phyloP scores from a whole-genome alignment of 2,888 invertebrate species.

The Tuta absoluta region DNA sequence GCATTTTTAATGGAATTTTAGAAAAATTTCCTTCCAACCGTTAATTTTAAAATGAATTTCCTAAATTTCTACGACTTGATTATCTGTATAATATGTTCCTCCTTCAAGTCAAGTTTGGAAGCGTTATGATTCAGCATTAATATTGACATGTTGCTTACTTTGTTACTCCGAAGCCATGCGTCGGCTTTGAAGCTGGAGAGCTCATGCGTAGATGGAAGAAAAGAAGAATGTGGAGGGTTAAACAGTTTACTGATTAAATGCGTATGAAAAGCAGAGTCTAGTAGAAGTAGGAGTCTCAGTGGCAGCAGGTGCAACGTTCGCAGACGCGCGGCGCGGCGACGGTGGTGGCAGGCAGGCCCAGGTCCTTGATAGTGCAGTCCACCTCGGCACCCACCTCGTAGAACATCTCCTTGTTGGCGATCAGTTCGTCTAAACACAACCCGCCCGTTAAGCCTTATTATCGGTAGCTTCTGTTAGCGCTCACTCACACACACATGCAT shows the following conservation, averaged over 20 bases:
- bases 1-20: constrained; percentile 48
- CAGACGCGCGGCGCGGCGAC: constrained; percentile 46
- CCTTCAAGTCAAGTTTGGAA: constrained; percentile 63
- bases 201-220: constrained; percentile 41
- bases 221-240: constrained; percentile 21
- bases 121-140: constrained; percentile 52
- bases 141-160: constrained; percentile 61
- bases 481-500: constrained; percentile 53
- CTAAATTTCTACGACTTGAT: constrained; percentile 7
- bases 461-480: constrained; percentile 34
- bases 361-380: constrained; percentile 93
- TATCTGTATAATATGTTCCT: constrained; percentile 11
- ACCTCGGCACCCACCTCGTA: constrained; percentile 95
- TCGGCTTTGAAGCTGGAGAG: constrained; percentile 44
- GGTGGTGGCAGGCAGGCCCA: constrained; percentile 54
- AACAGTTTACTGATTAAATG: constrained; percentile 60
- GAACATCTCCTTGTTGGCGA: constrained; percentile 94
- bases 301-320: constrained; percentile 74
- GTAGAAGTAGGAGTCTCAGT: constrained; percentile 47
- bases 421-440: constrained; percentile 88
- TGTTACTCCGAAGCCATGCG: constrained; percentile 79
- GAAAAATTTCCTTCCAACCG: neutral
- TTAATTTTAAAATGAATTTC: neutral
- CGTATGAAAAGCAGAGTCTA: constrained; percentile 47
- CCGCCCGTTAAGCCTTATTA: constrained; percentile 45